Conservation (phyloP, 2,113 vertebrate species). For the Emberiza fucata region DNA sequence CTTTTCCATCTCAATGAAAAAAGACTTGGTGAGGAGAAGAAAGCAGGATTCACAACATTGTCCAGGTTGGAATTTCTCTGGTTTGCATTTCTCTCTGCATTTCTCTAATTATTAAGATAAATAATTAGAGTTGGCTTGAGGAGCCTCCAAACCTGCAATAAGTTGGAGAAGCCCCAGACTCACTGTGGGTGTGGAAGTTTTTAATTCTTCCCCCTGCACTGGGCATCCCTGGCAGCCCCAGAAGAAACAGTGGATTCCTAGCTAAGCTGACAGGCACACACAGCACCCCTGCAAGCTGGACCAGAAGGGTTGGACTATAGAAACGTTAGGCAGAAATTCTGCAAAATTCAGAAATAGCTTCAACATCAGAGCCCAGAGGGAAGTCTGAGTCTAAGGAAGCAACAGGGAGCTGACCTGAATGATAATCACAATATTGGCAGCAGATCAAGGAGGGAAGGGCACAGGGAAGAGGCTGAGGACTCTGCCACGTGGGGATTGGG, state of each 20-base stretch:
- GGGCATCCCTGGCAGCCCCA: no score
- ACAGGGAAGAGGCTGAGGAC: not conserved
- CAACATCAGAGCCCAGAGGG: not conserved
- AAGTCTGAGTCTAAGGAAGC: not conserved
- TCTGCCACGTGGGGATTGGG: accelerated
- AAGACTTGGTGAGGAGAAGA: not conserved
- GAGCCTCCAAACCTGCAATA: not conserved
- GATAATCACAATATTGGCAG: not conserved
- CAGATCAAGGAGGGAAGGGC: not conserved
- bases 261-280: not conserved
- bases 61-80: not conserved
- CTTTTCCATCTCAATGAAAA: not conserved
- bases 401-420: not conserved
- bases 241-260: not conserved
- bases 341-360: not conserved
- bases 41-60: not conserved
- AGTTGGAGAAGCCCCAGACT: not conserved
- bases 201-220: not conserved
- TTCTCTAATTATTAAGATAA: not conserved
- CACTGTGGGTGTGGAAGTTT: not conserved
- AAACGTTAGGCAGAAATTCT: not conserved
- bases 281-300: not conserved
- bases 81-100: no score
- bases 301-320: not conserved
- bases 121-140: not conserved